Base-by-base conservation (phyloP, 2,113 vertebrate species). In the Opisthocomus hoazin region DNA sequence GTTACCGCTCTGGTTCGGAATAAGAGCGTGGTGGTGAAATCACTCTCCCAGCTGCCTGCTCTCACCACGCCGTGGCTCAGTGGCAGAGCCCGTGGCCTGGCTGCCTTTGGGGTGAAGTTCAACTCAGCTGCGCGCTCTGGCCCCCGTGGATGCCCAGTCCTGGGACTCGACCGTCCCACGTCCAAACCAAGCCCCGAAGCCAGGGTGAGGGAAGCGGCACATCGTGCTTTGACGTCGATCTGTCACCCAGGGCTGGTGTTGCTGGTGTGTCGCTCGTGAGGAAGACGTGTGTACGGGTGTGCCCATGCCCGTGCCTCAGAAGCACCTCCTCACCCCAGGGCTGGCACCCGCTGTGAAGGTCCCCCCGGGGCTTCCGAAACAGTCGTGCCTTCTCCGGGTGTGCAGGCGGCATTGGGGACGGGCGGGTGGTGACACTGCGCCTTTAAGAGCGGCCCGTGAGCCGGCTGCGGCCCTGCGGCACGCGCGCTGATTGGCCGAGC, bases 331-430 rank as follows among this genome's bases (percentile, higher is more conserved):
- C 61, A 2, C 3, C 19, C 41, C 46, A 2, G 21, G 24, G 24
- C 15, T 9, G 77, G n/a, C 7, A 3, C 23, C 17, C 9, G 10
- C 11, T 21, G 1, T 20, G 61, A 82, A 75, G 78, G 69, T 86
- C 84, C 56, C 68, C 29, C 69, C 79, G 27, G 45, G 36, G 5
- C 56, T 70, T 0, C 39, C 32, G 2, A 19, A 21, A 2, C 13
- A 15, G 12, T 10, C 9, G 4, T 0, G 24, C 1, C 61, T 10
- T 0, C 9, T 15, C 9, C 21, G 0, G 68, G 12, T 13, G 11
- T 1, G 15, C 45, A 0, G 26, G 29, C 11, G 14, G 9, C 54
- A 1, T 26, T 6, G 17, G 23, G 17, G 3, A 2, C 37, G 16
- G 50, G 22, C 2, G 11, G 17, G 5, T 0, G 16, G 37, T 1